Evolutionary conservation across 2,888 invertebrate species (phyloP), one percentile per base, ranked within the genome.

Genomic region (Gymnoscelis rufifasciata): DNA sequence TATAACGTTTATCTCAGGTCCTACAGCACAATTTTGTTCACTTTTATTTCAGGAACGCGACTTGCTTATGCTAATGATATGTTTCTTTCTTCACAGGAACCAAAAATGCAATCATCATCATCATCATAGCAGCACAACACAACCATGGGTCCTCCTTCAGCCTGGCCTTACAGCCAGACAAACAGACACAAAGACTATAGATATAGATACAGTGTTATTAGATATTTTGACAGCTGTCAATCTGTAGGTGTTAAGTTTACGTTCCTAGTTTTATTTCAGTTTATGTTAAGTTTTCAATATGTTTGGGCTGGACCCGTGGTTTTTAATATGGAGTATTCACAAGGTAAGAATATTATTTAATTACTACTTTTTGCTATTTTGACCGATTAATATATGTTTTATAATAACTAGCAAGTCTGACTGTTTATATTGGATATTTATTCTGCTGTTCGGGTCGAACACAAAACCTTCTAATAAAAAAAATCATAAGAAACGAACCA

Each of bases 251-350:
- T 80, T 42, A 80, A 83, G 58, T 77, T 81, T 46, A 77, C 82
- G 6, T 68, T 81, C 43, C 47, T 82, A 29, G 59, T 86, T 39
- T 54, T 83, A 29, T 55, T 82, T 37, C 83, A 84, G 66, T 64
- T 81, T 54, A 48, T 82, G 38, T 60, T 81, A 40, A 74, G 65
- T 65, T 62, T 75, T 37, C 73, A 68, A 49, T 66, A 61, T 13
- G 87, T 78, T 8, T 60, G 59, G 13, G 87, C 83, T 0, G 83
- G 83, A 0, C 87, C 87, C 1, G 84, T 88, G 27, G 58, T 84
- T 52, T 57, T 87, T 8, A 83, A 76, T 56, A 60, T 86, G 81
- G 81, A 83, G 63, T 83, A 87, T 68, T 70, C 79, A 47, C 87
- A 86, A 78, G 87, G 87, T 88, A 67, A 72, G 57, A 23, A n/a